A percentile compares a stretch with the other conserved stretches of the same genome.
Conservation (phyloP, 2,113 vertebrate genomes). For the Caloenas nicobarica region DNA sequence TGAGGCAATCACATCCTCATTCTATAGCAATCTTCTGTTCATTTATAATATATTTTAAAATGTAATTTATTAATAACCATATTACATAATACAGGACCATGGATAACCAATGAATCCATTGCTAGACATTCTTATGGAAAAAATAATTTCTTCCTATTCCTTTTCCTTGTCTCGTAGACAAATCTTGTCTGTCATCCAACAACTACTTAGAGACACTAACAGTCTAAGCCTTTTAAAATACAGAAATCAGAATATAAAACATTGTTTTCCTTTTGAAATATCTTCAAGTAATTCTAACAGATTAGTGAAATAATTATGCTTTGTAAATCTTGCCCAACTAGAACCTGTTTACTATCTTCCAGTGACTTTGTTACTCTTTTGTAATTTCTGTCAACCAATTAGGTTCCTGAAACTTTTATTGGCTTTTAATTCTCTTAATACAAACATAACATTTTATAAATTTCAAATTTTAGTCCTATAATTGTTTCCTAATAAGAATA, state of each 20-base stretch:
- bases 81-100: constrained; percentile 3
- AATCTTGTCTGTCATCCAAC: neutral
- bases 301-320: neutral
- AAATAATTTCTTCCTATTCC: neutral
- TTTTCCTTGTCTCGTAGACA: neutral
- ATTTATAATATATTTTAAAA: constrained; percentile 36
- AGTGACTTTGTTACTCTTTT: neutral
- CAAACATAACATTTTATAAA: neutral
- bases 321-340: neutral
- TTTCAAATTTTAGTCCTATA: neutral
- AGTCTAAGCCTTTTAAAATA: neutral
- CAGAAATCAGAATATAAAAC: neutral
- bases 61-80: constrained; percentile 33
- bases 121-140: neutral
- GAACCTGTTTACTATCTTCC: neutral
- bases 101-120: neutral
- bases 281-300: neutral
- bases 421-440: neutral
- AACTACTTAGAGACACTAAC: neutral
- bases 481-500: neutral
- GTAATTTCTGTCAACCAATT: neutral
- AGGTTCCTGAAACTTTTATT: neutral
- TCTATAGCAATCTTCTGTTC: neutral
- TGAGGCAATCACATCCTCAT: neutral
- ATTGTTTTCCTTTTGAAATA: neutral